Percentiles rank a stretch among this genome's conserved stretches.
Conservation (phyloP, 2,888 invertebrate genomes). For the Diplolepis rosae region DNA sequence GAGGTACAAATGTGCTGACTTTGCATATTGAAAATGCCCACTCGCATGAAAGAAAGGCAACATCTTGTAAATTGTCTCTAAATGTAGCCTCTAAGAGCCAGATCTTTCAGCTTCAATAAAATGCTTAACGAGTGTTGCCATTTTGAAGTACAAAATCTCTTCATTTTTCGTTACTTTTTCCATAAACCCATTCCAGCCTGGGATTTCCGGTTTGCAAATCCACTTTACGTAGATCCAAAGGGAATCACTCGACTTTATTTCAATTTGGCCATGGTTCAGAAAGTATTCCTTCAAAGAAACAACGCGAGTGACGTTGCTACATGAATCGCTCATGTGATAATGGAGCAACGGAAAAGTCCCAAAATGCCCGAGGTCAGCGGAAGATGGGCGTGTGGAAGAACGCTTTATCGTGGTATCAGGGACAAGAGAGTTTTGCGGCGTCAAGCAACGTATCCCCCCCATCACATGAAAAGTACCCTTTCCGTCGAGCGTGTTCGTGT, state of each 20-base stretch:
- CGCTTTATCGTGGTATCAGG: background rate
- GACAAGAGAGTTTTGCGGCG: background rate
- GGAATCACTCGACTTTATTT: background rate
- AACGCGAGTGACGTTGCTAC: background rate
- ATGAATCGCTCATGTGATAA: background rate
- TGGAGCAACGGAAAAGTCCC: background rate
- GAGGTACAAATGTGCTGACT: too few relatives aligned
- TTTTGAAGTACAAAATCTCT: slow-evolving; percentile 46
- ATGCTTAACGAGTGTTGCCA: too few relatives aligned
- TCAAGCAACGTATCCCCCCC: slow-evolving; percentile 26
- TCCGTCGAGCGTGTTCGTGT: background rate
- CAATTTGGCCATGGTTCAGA: background rate
- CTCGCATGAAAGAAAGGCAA: too few relatives aligned
- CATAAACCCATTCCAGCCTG: slow-evolving; percentile 67
- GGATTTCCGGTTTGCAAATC: slow-evolving; percentile 54
- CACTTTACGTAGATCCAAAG: slow-evolving; percentile 62
- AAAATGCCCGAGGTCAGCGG: background rate
- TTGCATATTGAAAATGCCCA: too few relatives aligned
- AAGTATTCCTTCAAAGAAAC: background rate
- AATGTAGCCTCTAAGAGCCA: too few relatives aligned
- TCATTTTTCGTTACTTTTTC: slow-evolving; percentile 53
- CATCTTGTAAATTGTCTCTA: too few relatives aligned
- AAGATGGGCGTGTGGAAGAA: too few relatives aligned
- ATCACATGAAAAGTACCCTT: slow-evolving; percentile 13
- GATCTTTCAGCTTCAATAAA: too few relatives aligned